Evolutionary conservation across 2,888 invertebrate genomes (phyloP), one percentile per base, ranked within the genome.

Genomic region (Coecobrya sp.): DNA sequence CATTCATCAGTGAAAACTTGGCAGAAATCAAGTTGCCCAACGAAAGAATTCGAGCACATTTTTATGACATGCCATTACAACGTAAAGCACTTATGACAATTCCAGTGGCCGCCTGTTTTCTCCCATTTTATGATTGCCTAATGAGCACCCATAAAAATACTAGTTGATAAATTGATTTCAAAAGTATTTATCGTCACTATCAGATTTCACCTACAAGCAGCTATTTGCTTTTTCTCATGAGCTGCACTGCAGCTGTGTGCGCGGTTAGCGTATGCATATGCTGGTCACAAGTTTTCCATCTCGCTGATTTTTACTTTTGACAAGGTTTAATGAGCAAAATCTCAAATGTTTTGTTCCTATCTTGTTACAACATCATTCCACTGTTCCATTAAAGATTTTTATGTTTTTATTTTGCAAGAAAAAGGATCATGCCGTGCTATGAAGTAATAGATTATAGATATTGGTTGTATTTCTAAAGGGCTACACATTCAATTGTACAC

Each of bases 31-130:
- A n/a, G n/a, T n/a, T 36, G 22, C 42, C 3, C 73, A 45, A 8
- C 3, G 45, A 45, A 73, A 36, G 70, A 70, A 73, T 73, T 73
- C 10, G 42, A 42, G 7, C 30, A 11, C 30, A 70, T 62, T 59
- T 89, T 89, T 89, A 89, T 55, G 65, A 55, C 49, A 22, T n/a
- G 55, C 42, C 25, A 70, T 70, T 70, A 90, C 89, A 90, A n/a
- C 84, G 76, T 65, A 85, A 85, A 55, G 89, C 85, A 90, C 89
- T 90, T 90, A 85, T 76, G 89, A 70, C 89, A 84, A 55, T 55
- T 89, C 68, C 55, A 65, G 81, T 62, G 70, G 89, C 22, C 68
- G 68, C 16, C 27, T 52, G 13, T 27, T 62, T 84, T 62, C 65
- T 81, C 30, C 30, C 30, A 45, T 76, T 90, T 90, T 84, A 85